A percentile compares a stretch with the other conserved stretches of the same genome.
Evolutionary conservation across 2,113 vertebrate genomes (phyloP).

Genomic region (Hydropotes inermis): DNA sequence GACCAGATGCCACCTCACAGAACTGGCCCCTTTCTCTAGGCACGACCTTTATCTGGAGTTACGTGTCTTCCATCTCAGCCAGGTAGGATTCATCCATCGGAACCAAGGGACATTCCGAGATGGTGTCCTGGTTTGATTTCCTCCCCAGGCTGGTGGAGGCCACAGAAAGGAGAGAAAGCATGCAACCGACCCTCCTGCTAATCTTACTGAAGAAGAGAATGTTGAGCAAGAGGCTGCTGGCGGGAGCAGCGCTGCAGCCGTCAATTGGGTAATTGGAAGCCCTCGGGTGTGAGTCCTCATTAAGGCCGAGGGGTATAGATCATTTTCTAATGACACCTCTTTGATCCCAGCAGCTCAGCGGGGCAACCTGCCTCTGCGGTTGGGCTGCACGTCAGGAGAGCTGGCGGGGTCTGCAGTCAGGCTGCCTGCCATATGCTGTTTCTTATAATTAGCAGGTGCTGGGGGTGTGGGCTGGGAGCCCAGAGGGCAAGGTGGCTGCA

Average conservation of each 20-base stretch:
- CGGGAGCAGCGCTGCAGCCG: slow-evolving; percentile 58
- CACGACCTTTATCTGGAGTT: neutral
- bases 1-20: no score
- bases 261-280: slow-evolving; percentile 82
- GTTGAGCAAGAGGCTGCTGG: slow-evolving; percentile 39
- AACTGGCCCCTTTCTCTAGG: neutral
- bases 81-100: neutral
- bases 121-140: slow-evolving; percentile 45
- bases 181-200: slow-evolving; percentile 39
- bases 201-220: slow-evolving; percentile 19
- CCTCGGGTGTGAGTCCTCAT: slow-evolving; percentile 82
- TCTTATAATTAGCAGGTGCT: slow-evolving; percentile 78
- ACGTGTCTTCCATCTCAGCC: neutral
- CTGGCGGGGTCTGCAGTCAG: slow-evolving; percentile 74
- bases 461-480: slow-evolving; percentile 67
- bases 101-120: neutral
- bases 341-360: slow-evolving; percentile 83
- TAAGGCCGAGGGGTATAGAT: slow-evolving; percentile 83
- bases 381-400: slow-evolving; percentile 80
- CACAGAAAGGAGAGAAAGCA: slow-evolving; percentile 43
- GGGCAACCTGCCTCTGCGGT: slow-evolving; percentile 79
- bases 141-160: slow-evolving; percentile 68
- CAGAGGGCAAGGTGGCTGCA: slow-evolving; percentile 11
- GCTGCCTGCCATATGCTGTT: slow-evolving; percentile 83
- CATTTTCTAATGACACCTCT: slow-evolving; percentile 85